Evolutionary conservation across 2,888 invertebrate genomes (phyloP).

Genomic region (Callyntrura guangdongensis): DNA sequence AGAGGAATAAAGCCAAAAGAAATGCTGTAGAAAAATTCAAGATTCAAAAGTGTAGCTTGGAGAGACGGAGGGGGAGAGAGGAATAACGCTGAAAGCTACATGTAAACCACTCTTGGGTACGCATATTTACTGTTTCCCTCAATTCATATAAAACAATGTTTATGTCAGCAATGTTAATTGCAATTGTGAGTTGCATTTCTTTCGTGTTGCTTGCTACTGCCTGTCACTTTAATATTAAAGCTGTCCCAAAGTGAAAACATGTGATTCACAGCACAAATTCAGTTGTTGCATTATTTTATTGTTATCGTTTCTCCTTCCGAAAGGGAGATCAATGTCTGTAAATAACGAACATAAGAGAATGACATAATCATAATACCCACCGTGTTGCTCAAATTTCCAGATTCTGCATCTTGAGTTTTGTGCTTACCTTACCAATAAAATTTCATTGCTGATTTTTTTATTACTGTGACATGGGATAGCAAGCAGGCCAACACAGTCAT

Average conservation of each 20-base stretch:
- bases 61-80: neutral
- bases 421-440: no score
- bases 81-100: slow-evolving; percentile 55
- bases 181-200: slow-evolving; percentile 5
- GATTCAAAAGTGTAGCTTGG: slow-evolving; percentile 44
- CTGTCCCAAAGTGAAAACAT: neutral
- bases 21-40: slow-evolving; percentile 11
- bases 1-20: neutral
- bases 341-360: no score
- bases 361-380: no score
- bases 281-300: neutral
- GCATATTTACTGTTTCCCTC: slow-evolving; percentile 36
- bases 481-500: no score
- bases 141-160: neutral
- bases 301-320: neutral
- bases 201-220: slow-evolving; percentile 1
- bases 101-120: slow-evolving; percentile 37
- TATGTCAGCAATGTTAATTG: neutral
- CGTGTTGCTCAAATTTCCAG: no score
- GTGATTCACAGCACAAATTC: neutral
- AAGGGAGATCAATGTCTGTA: no score
- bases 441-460: no score
- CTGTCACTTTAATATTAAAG: neutral
- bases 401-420: no score
- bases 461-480: no score